Evolutionary conservation across 2,113 vertebrate species (phyloP).

Genomic region (Condylura cristata): DNA sequence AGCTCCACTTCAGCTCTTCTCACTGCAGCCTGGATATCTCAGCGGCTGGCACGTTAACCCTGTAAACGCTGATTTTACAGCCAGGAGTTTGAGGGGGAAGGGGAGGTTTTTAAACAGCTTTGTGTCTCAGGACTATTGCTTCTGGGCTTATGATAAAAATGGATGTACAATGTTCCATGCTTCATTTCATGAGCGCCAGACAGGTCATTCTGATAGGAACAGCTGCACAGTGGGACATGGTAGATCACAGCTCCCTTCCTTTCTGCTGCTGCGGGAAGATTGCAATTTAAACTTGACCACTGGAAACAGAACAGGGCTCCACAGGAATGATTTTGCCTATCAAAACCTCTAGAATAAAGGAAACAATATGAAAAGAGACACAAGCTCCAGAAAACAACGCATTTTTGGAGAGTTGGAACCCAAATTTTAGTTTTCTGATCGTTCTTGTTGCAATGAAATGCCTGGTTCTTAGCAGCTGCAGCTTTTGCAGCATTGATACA

Average conservation of each 20-base stretch:
- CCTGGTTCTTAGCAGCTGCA: background rate
- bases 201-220: background rate
- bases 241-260: background rate
- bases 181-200: background rate
- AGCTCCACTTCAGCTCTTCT: background rate
- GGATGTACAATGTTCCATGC: background rate
- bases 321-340: background rate
- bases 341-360: background rate
- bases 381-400: background rate
- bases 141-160: background rate
- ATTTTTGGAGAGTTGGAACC: background rate
- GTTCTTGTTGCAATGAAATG: constrained; percentile 8
- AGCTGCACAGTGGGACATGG: background rate
- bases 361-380: background rate
- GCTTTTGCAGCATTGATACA: background rate
- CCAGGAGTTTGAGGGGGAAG: background rate
- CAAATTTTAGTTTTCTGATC: background rate
- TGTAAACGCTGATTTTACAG: background rate
- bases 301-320: background rate
- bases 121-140: background rate
- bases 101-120: background rate
- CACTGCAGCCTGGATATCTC: background rate
- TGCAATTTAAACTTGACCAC: background rate
- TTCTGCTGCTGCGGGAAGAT: background rate
- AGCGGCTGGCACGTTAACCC: background rate